These are phyloP conservation scores for Bufo gargarizans DNA, from an alignment of 2,113 vertebrate genomes.

Conservation along the genomic window DNA sequence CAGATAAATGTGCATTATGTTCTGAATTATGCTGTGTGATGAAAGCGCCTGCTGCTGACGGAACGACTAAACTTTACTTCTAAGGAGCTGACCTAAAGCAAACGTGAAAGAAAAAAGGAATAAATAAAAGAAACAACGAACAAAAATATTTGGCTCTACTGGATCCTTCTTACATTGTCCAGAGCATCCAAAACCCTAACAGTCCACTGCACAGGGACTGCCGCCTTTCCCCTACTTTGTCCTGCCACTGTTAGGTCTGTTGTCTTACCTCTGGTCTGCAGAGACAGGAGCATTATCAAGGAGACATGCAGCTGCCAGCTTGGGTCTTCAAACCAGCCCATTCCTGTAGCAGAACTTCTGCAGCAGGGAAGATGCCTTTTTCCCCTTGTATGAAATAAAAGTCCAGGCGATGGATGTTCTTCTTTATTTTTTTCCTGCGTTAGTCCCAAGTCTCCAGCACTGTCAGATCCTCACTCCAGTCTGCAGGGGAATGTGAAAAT, in stretches of 20 bases:
- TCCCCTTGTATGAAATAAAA: neutral
- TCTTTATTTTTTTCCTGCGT: slow-evolving; percentile 40
- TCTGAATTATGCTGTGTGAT: neutral
- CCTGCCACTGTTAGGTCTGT: slow-evolving; percentile 57
- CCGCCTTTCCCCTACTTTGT: neutral
- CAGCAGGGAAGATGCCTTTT: neutral
- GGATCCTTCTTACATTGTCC: neutral
- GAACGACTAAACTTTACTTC: neutral
- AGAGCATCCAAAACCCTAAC: neutral
- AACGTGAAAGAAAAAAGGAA: neutral
- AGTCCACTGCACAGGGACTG: neutral
- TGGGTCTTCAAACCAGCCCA: slow-evolving; percentile 66
- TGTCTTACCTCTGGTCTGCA: slow-evolving; percentile 77
- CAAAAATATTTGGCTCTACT: neutral
- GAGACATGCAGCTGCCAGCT: slow-evolving; percentile 65
- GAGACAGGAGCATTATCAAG: slow-evolving; percentile 72
- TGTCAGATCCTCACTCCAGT: slow-evolving; percentile 63
- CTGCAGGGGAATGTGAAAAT: slow-evolving; percentile 71
- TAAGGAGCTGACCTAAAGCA: neutral
- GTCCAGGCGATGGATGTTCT: slow-evolving; percentile 49
- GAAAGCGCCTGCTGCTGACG: neutral
- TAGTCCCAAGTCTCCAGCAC: slow-evolving; percentile 47
- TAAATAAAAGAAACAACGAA: neutral
- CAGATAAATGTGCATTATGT: slow-evolving; percentile 13
- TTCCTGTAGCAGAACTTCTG: slow-evolving; percentile 42